Percentiles rank a stretch among this genome's conserved stretches.
Evolutionary conservation across 2,888 invertebrate genomes (phyloP).

Genomic region (Cheilosia pagana): DNA sequence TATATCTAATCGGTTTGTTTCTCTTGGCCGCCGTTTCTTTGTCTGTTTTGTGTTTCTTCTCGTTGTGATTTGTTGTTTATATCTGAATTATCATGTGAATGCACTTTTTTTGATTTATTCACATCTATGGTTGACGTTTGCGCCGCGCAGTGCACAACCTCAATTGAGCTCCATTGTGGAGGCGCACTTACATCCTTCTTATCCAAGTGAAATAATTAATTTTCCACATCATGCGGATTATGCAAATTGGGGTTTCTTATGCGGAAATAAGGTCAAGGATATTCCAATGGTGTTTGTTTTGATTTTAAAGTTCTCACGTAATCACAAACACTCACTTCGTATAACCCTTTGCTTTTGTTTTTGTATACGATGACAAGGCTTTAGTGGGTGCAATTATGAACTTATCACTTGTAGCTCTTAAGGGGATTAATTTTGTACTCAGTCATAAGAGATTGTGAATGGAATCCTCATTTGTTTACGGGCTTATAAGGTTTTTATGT

Average conservation of each 20-base stretch:
- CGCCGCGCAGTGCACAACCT: background rate
- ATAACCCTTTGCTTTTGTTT: background rate
- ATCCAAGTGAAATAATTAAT: slow-evolving; percentile 7
- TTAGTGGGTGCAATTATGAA: background rate
- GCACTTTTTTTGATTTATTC: slow-evolving; percentile 54
- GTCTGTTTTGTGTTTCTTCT: background rate
- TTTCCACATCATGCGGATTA: slow-evolving; percentile 12
- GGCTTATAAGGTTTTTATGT: slow-evolving; percentile 9
- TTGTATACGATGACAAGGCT: background rate
- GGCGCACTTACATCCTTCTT: slow-evolving; percentile 20
- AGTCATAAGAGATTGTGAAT: slow-evolving; percentile 1
- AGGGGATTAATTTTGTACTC: background rate
- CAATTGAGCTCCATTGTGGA: slow-evolving; percentile 49
- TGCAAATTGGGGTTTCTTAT: slow-evolving; percentile 11
- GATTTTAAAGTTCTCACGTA: background rate
- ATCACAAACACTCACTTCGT: slow-evolving; percentile 14
- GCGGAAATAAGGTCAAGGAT: slow-evolving; percentile 11
- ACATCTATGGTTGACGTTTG: slow-evolving; percentile 15
- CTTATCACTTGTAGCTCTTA: background rate
- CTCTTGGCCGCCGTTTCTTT: background rate
- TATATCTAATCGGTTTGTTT: slow-evolving; percentile 23
- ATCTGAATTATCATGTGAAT: slow-evolving; percentile 54
- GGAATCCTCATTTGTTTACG: slow-evolving; percentile 10
- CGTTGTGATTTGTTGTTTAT: slow-evolving; percentile 32
- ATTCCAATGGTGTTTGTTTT: slow-evolving; percentile 1